Conservation (phyloP, 2,797 vertebrate species). For the Acanthornis magna region DNA sequence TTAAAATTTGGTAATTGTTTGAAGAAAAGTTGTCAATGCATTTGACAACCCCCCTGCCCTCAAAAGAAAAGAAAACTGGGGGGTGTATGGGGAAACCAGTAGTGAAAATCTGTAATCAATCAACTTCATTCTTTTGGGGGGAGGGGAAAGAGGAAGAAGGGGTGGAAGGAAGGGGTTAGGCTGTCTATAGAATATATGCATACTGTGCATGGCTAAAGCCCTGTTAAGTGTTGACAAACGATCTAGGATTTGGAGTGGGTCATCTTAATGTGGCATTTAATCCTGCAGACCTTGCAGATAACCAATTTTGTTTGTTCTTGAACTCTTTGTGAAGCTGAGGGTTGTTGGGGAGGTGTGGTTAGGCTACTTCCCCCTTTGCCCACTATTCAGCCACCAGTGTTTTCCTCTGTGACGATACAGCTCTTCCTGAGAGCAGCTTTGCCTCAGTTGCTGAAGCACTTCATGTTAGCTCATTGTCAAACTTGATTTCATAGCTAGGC, state of each 20-base stretch:
- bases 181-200: slow-evolving; percentile 33
- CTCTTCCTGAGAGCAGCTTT: slow-evolving; percentile 70
- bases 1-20: slow-evolving; percentile 61
- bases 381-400: background rate
- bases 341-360: background rate
- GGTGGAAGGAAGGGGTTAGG: background rate
- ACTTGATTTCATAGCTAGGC: slow-evolving; percentile 25
- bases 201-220: slow-evolving; percentile 59
- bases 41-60: slow-evolving; percentile 49
- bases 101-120: slow-evolving; percentile 59
- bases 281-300: background rate
- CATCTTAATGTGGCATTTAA: slow-evolving; percentile 23
- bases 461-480: slow-evolving; percentile 61
- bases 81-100: background rate
- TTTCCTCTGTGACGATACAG: slow-evolving; percentile 64
- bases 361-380: slow-evolving; percentile 23
- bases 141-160: slow-evolving; percentile 1
- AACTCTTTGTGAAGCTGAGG: slow-evolving; percentile 5
- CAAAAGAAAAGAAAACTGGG: background rate
- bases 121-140: slow-evolving; percentile 34
- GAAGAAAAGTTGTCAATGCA: slow-evolving; percentile 26
- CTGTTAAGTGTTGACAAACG: slow-evolving; percentile 42
- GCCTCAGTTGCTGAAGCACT: slow-evolving; percentile 58
- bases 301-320: slow-evolving; percentile 38
- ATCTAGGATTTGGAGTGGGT: slow-evolving; percentile 44